phyloP scores from a whole-genome alignment of 2,888 invertebrate genomes.

The Drosophila maculinotata region DNA sequence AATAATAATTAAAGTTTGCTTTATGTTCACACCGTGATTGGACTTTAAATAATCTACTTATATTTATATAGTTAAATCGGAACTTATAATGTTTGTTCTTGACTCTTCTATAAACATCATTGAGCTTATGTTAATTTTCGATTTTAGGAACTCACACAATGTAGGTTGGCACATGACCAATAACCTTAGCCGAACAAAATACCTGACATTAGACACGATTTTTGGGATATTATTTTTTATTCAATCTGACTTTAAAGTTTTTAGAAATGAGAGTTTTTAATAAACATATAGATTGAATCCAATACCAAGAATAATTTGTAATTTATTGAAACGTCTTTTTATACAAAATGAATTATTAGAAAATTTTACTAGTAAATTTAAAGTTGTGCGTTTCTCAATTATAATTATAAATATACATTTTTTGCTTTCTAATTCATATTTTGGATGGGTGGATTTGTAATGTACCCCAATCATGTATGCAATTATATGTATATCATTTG shows the following conservation, averaged over 20 bases:
- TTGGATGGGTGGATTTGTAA: background rate
- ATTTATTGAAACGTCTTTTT: no score
- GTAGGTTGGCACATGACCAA: conserved; percentile 24
- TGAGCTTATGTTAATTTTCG: conserved; percentile 53
- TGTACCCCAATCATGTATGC: background rate
- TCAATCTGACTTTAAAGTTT: background rate
- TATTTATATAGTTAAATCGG: conserved; percentile 26
- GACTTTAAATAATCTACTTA: conserved; percentile 54
- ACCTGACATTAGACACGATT: background rate
- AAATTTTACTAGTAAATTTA: no score
- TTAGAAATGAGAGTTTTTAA: no score
- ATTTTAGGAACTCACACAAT: conserved; percentile 40
- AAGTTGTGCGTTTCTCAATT: no score
- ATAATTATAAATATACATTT: no score
- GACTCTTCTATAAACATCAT: conserved; percentile 38
- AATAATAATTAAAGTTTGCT: conserved; percentile 71
- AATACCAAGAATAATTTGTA: no score
- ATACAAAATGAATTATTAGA: no score
- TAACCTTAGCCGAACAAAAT: conserved; percentile 11
- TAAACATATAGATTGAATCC: no score
- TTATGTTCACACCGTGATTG: conserved; percentile 68
- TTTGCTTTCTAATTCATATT: background rate
- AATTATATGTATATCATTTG: conserved; percentile 1
- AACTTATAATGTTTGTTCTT: conserved; percentile 42
- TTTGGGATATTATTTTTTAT: background rate